Conservation (phyloP, 2,888 invertebrate genomes). For the Acronicta alni region DNA sequence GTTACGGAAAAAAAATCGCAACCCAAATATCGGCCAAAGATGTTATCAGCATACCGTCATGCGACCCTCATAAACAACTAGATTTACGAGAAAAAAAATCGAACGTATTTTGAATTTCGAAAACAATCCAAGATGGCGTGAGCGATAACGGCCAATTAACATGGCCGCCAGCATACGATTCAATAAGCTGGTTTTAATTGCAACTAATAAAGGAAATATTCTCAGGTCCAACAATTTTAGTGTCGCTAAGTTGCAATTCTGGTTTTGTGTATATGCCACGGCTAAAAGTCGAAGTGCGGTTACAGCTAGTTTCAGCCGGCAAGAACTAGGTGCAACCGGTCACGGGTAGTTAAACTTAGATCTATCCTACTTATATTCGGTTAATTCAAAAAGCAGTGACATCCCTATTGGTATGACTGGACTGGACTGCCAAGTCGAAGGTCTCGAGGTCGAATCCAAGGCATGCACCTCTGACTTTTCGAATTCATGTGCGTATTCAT, state of each 20-base stretch:
- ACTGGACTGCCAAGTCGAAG: too few species aligned
- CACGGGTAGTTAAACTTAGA: too few species aligned
- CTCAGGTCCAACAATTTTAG: conserved; percentile 21
- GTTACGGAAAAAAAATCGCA: conserved; percentile 44
- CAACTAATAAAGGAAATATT: conserved; percentile 58
- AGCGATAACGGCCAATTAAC: conserved; percentile 70
- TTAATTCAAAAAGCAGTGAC: too few species aligned
- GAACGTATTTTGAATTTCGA: conserved; percentile 26
- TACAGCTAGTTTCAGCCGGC: too few species aligned
- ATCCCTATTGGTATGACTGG: too few species aligned
- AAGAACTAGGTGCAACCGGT: too few species aligned
- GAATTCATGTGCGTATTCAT: too few species aligned
- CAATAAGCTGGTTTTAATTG: conserved; percentile 69
- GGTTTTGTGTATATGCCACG: too few species aligned
- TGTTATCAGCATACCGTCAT: conserved; percentile 59
- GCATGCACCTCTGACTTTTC: too few species aligned
- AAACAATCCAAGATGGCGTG: conserved; percentile 67
- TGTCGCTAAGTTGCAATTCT: conserved; percentile 8
- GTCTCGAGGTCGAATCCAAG: too few species aligned
- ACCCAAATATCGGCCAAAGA: conserved; percentile 59
- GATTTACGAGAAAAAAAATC: conserved; percentile 65
- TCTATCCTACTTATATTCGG: too few species aligned
- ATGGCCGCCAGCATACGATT: conserved; percentile 60
- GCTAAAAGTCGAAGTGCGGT: too few species aligned
- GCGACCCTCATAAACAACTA: conserved; percentile 70